Percentiles rank a stretch among this genome's conserved stretches.
Conservation (phyloP, 2,888 invertebrate species). For the Volucella bombylans region DNA sequence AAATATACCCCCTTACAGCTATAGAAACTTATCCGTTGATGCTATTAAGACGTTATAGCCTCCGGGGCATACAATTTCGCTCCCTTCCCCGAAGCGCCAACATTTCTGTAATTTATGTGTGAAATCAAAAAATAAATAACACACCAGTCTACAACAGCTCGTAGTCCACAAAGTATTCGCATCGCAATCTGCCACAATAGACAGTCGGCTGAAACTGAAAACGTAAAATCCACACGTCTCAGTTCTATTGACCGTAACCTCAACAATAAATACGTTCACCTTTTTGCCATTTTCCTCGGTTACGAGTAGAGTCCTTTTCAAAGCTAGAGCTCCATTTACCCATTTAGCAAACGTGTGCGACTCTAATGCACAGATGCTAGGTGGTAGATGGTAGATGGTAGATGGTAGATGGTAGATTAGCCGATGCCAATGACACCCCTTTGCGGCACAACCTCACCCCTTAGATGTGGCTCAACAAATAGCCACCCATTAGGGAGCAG, state of each 20-base stretch:
- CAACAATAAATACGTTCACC: conserved; percentile 65
- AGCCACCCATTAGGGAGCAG: conserved; percentile 70
- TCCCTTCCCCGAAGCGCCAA: conserved; percentile 5
- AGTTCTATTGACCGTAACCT: conserved; percentile 70
- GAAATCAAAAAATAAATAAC: conserved; percentile 72
- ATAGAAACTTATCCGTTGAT: too few relatives aligned
- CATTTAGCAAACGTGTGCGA: conserved; percentile 35
- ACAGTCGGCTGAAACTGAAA: conserved; percentile 14
- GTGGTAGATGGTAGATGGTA: too few relatives aligned
- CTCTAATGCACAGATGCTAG: conserved; percentile 5
- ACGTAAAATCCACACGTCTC: conserved; percentile 67
- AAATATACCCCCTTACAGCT: too few relatives aligned
- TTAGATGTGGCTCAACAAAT: conserved; percentile 56
- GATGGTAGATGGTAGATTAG: too few relatives aligned
- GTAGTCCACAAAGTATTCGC: not conserved
- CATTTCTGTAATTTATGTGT: conserved; percentile 68
- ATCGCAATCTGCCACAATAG: conserved; percentile 1
- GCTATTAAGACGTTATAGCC: too few relatives aligned
- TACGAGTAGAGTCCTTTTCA: conserved; percentile 15
- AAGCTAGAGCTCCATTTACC: conserved; percentile 36
- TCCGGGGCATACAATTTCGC: not conserved
- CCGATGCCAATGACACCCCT: conserved; percentile 5
- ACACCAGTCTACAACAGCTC: conserved; percentile 48
- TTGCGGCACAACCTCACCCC: not conserved
- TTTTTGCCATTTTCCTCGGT: conserved; percentile 33